Evolutionary conservation across 1,140 invertebrate species (phyloP).

Genomic region (Cataglyphis hispanica): DNA sequence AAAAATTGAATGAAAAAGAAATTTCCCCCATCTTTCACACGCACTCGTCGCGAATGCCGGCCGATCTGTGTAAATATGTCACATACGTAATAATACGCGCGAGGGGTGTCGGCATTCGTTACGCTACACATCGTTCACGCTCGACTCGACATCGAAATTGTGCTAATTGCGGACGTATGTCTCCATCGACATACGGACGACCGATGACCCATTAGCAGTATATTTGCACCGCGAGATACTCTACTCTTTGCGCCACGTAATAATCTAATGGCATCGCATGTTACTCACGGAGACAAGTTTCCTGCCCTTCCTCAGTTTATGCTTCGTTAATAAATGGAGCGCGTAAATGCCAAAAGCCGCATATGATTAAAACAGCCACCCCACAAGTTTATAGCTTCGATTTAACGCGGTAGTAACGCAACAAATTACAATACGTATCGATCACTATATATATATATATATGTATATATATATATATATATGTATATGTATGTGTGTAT

Average conservation of each 20-base stretch:
- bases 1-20: background rate
- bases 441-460: background rate
- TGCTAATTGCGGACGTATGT: constrained; percentile 10
- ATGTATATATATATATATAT: no score
- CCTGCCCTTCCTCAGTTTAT: constrained; percentile 61
- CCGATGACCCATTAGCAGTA: constrained; percentile 44
- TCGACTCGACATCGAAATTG: constrained; percentile 21
- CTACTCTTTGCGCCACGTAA: constrained; percentile 48
- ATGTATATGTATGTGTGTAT: no score
- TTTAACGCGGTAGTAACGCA: constrained; percentile 21
- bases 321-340: constrained; percentile 54
- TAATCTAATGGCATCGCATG: constrained; percentile 60
- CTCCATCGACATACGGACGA: constrained; percentile 4
- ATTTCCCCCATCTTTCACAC: background rate
- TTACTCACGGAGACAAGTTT: constrained; percentile 43
- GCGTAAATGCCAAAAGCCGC: constrained; percentile 59
- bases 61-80: background rate
- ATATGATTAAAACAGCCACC: constrained; percentile 16
- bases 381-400: constrained; percentile 7
- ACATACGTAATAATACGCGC: background rate
- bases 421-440: constrained; percentile 8
- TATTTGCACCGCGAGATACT: constrained; percentile 55
- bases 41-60: background rate
- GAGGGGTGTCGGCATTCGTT: background rate
- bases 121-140: background rate